Base-by-base conservation (phyloP, 2,888 invertebrate species). In the Galeruca laticollis region DNA sequence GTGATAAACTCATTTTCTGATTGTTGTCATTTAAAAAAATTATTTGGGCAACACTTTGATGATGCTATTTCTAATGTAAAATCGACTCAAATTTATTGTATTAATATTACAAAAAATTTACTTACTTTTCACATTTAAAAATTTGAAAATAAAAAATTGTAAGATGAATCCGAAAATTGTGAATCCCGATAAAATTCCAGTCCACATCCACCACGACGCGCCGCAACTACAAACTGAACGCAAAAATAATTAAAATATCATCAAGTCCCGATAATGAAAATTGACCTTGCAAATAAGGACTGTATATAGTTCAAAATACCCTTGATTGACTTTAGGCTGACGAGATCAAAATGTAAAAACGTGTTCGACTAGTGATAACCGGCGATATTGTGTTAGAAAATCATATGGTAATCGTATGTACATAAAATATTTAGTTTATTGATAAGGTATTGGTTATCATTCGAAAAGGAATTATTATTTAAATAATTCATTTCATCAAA, bases 231-330 rank as follows among this genome's bases (percentile, higher is more conserved):
- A 15, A 49, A 60, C 49, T 60, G 31, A 49, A 49, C 49, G 33
- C 31, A 33, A 49, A 47, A 47, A 15, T 26, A 47, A 2, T 9
- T 15, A 47, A 47, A 47, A 15, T 15, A 47, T 47, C 47, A 47
- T 47, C 47, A 15, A 47, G 26, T 18, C 1, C 5, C 40, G 40
- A 40, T 47, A 9, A 47, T 9, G 8, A 43, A 43, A 35, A 62
- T 40, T 63, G 31, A 63, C 63, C 63, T 63, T 63, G 63, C 43
- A 54, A 13, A 62, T 57, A 26, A 54, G 31, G 54, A 63, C 54
- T 56, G 49, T 47, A n/a, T n/a, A n/a, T n/a, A 49, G 61, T 61
- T 40, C 63, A 63, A 63, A 63, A 63, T 63, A 63, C 54, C 63
- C 63, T 63, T 63, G 63, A 18, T 63, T 43, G 63, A 63, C 63